These are phyloP conservation scores for Drosophila lowei DNA, from an alignment of 1,140 invertebrate genomes.

Conservation along the genomic window DNA sequence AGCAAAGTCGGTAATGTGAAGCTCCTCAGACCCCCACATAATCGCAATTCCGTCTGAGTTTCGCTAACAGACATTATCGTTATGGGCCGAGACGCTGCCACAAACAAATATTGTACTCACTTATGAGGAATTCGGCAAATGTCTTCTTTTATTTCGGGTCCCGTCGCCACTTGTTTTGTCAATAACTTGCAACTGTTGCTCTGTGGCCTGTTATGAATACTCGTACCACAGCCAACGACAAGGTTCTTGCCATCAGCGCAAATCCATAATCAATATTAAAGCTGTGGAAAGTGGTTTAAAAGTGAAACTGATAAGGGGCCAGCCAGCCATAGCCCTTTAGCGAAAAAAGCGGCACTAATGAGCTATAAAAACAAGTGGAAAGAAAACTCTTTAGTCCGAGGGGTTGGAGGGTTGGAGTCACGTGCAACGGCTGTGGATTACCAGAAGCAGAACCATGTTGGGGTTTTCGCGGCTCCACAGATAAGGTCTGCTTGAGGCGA, in stretches of 20 bases:
- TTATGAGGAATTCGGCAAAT: slow-evolving; percentile 10
- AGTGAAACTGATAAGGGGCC: slow-evolving; percentile 57
- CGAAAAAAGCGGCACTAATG: slow-evolving; percentile 25
- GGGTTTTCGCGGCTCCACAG: not conserved
- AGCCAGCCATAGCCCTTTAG: slow-evolving; percentile 55
- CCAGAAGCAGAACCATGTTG: slow-evolving; percentile 1
- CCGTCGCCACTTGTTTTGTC: slow-evolving; percentile 69
- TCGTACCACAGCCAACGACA: slow-evolving; percentile 17
- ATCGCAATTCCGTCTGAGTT: slow-evolving; percentile 19
- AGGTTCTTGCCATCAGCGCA: slow-evolving; percentile 31
- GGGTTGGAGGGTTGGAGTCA: slow-evolving; percentile 14
- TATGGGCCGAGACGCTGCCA: too few relatives aligned
- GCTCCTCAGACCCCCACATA: slow-evolving; percentile 1
- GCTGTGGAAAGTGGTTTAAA: slow-evolving; percentile 54
- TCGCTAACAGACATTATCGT: slow-evolving; percentile 22
- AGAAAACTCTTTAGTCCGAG: slow-evolving; percentile 2
- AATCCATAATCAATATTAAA: slow-evolving; percentile 71
- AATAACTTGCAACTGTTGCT: slow-evolving; percentile 76
- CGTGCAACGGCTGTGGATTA: slow-evolving; percentile 31
- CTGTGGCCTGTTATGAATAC: slow-evolving; percentile 53
- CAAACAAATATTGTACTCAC: slow-evolving; percentile 16
- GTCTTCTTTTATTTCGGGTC: slow-evolving; percentile 25
- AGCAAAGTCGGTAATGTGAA: slow-evolving; percentile 30
- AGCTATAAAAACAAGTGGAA: slow-evolving; percentile 13
- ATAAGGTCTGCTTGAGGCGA: slow-evolving; percentile 21